Base-by-base conservation (phyloP, 1,140 invertebrate species). In the Drosophila pseudoananassae region DNA sequence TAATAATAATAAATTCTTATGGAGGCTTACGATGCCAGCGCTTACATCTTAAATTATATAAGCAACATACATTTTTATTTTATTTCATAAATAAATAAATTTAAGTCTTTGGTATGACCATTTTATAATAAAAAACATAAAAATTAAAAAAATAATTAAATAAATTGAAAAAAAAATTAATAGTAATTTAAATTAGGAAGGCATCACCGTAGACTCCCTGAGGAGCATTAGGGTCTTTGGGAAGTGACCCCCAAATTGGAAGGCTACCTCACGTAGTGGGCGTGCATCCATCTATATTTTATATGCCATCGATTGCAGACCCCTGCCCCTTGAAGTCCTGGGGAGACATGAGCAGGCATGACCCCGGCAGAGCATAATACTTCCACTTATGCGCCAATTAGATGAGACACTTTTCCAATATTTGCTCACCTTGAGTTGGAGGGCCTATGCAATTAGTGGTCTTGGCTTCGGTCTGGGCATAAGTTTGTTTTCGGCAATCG, bases 231-330 rank as follows among this genome's bases (percentile, higher is more conserved):
- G 20, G 27, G 45, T 15, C 40, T 17, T 10, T 6, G 33, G 33
- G 15, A 20, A 29, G 15, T 63, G 74, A 63, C 78, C 73, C 73
- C 56, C 53, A 70, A 70, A 70, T 51, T 15, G 52, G 49, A 36
- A 27, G 50, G 31, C 70, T 54, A 31, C 60, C 68, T 60, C 55
- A 74, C 71, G 36, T 33, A 54, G 75, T 74, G 69, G 59, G 27
- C 33, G 56, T 55, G 25, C 31, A 81, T 78, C 70, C 31, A 81
- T 83, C 64, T 51, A 85, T 69, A 85, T 85, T 84, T 84, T 74
- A 81, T 85, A 38, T 69, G 68, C 63, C 58, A 85, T 84, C 81
- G 81, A 73, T 85, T 84, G 56, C 65, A 76, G 43, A n/a, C 38
- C 23, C 10, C 43, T 10, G 15, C 4, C 20, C 14, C 14, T 10